Base-by-base conservation (phyloP, 2,888 invertebrate species). In the Drosophila suboccidentalis region DNA sequence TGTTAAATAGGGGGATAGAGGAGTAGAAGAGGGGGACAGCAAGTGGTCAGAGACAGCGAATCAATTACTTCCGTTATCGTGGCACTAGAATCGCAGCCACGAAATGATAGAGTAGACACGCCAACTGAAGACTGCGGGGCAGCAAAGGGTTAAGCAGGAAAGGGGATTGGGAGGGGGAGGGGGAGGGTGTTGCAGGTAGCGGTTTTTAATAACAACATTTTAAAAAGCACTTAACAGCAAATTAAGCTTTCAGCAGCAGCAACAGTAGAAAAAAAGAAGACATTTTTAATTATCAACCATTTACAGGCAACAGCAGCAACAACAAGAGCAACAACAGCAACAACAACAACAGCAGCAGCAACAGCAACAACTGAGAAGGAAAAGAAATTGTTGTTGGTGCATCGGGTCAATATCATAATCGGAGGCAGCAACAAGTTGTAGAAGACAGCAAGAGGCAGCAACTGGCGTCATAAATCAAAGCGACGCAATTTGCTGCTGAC, bases 391-490 rank as follows among this genome's bases (percentile, higher is more conserved):
- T 84, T 81, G 74, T 49, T 78, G 82, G 88, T 88, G 80, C 87
- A 80, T 82, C 26, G 90, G 90, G 89, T 90, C 89, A 90, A 91
- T 90, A 82, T 86, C 88, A 90, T 90, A 90, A 91, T 91, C 89
- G 85, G 71, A 78, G 87, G 76, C 78, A 80, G 79, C 83, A 89
- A 82, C 82, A 78, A 89, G 83, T 81, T 66, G 79, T 75, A 66
- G 66, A 62, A 82, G 71, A 64, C 77, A 71, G 61, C 70, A 71
- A 81, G 84, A 74, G 74, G 78, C 83, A 71, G 74, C 71, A 64
- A 75, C 70, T 68, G 74, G 76, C 78, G 79, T 85, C 91, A 92
- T 91, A 91, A 91, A 92, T 91, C 92, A 91, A 90, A 92, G 89
- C 84, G 80, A 86, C 84, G 89, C 89, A 90, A 87, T 90, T 81